Conservation (phyloP, 2,113 vertebrate species). For the Sapajus apella region DNA sequence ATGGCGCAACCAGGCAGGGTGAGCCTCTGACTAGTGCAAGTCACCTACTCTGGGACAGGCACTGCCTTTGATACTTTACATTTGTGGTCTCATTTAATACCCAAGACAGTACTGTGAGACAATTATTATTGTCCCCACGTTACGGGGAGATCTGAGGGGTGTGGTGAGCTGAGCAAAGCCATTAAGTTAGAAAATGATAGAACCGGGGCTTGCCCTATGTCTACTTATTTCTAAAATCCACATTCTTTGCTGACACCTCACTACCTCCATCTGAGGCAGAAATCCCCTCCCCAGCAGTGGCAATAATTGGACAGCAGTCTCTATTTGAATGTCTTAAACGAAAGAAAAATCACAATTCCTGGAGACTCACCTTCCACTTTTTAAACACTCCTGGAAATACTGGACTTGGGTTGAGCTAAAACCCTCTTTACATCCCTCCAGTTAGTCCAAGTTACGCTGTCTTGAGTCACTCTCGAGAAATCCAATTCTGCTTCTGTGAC, state of each 20-base stretch:
- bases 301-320: background rate
- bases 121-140: background rate
- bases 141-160: background rate
- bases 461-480: background rate
- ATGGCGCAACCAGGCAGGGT: background rate
- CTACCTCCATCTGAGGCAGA: background rate
- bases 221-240: background rate
- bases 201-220: background rate
- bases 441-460: background rate
- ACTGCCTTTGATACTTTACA: no score
- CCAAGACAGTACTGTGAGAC: rapidly evolving
- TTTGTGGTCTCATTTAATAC: background rate
- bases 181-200: background rate
- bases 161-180: background rate
- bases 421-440: background rate
- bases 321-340: background rate
- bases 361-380: background rate
- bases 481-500: background rate
- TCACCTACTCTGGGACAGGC: background rate
- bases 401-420: background rate
- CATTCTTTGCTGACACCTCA: rapidly evolving
- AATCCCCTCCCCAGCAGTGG: no score
- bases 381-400: background rate
- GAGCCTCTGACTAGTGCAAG: background rate
- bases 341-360: background rate